phyloP scores from a whole-genome alignment of 2,113 vertebrate species.

The Pampusana beccarii region DNA sequence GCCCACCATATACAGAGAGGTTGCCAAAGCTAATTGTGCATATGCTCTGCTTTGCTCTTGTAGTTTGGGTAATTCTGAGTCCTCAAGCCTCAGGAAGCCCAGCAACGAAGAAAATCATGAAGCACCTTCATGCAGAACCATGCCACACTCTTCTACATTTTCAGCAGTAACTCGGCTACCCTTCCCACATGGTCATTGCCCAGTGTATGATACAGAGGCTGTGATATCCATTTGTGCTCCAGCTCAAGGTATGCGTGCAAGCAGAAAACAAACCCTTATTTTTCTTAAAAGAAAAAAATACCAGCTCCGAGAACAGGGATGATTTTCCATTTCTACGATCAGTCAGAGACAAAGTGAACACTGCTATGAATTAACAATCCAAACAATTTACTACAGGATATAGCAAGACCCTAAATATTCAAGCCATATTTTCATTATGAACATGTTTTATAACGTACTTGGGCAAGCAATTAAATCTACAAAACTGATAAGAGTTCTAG shows the following conservation, averaged over 20 bases:
- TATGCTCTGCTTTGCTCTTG: neutral
- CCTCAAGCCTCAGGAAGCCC: neutral
- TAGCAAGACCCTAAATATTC: neutral
- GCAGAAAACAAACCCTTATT: neutral
- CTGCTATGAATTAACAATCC: neutral
- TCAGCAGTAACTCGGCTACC: neutral
- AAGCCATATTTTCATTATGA: neutral
- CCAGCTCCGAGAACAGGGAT: neutral
- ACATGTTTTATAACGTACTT: neutral
- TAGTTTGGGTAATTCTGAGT: neutral
- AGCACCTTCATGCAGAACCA: neutral
- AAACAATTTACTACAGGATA: neutral
- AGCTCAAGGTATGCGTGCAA: neutral
- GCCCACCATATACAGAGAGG: neutral
- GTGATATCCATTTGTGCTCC: neutral
- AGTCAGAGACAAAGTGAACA: neutral
- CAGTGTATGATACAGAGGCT: neutral
- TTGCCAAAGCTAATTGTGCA: neutral
- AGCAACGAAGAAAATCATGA: neutral
- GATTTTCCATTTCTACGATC: neutral
- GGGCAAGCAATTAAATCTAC: neutral
- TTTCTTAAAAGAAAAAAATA: neutral
- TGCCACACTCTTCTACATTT: neutral
- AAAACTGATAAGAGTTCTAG: neutral
- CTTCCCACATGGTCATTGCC: neutral